Base-by-base conservation (phyloP, 1,140 invertebrate species). In the Meloidogyne hapla region DNA sequence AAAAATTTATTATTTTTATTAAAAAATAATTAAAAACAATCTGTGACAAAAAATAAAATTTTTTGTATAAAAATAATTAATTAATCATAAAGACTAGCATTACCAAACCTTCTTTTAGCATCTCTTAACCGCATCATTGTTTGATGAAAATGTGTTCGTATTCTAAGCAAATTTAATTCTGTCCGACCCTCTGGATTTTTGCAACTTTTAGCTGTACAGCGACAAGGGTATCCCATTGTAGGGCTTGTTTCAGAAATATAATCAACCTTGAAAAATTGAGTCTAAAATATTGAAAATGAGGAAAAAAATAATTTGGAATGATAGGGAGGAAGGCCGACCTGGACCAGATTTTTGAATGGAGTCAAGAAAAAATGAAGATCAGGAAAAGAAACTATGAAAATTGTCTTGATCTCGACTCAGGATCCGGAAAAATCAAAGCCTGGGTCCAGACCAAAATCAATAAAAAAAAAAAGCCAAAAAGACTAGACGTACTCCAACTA, bases 61-160 rank as follows among this genome's bases (percentile, higher is more conserved):
- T 67, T 21, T 67, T 67, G 65, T 8, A 25, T 70, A 28, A 23
- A 23, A 15, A 56, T 28, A 70, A 5, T 63, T 42, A 21, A 28
- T 45, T 45, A 45, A 45, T 56, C 1, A n/a, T n/a, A 56, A 48
- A 48, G 25, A 75, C 21, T n/a, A 45, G 28, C 73, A 18, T 33
- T 23, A 33, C 33, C 33, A 74, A 75, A 26, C n/a, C 8, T 73
- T 18, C 28, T 68, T 13, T 38, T 93, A 88, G 96, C 94, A 77
- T 96, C 88, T 80, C 96, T 93, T 75, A 98, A 87, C 71, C 94
- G 91, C 94, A 97, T 96, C 12, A 98, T 89, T 0, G 95, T 98
- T 84, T 97, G 94, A 79, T 96, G 94, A 83, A 96, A 98, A 88
- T 98, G 95, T n/a, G 94, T 96, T 69, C 94, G 91, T 2, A 98